These are phyloP conservation scores for Tholera decimalis DNA, from an alignment of 2,888 invertebrate genomes.

Conservation along the genomic window DNA sequence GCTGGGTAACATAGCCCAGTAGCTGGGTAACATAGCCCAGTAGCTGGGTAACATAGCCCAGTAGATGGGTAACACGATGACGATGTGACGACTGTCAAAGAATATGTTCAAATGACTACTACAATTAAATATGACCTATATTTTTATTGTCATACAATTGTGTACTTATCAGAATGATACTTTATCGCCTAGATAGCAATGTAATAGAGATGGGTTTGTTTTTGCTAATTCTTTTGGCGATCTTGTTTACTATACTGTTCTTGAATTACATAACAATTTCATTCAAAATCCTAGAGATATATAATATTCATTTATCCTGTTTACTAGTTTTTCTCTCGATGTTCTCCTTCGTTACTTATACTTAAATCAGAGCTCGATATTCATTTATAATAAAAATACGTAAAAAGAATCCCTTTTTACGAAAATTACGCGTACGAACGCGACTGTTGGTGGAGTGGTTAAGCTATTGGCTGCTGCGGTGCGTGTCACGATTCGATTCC, in stretches of 20 bases:
- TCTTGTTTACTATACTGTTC: conserved; percentile 6
- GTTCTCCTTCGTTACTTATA: neutral
- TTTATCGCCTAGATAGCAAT: conserved; percentile 12
- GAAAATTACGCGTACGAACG: too few relatives aligned
- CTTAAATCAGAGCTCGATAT: too few relatives aligned
- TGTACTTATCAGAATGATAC: conserved; percentile 15
- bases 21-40: too few relatives aligned
- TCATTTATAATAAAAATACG: too few relatives aligned
- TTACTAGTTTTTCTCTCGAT: neutral
- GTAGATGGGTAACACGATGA: too few relatives aligned
- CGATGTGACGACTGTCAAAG: too few relatives aligned
- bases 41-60: too few relatives aligned
- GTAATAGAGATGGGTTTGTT: conserved; percentile 3
- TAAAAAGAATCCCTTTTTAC: too few relatives aligned
- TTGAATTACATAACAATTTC: conserved; percentile 24
- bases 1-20: too few relatives aligned
- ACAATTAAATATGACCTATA: conserved; percentile 25
- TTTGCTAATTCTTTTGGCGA: neutral
- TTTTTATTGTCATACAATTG: conserved; percentile 1
- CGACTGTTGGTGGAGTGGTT: too few relatives aligned
- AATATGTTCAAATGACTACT: neutral
- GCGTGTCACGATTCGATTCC: too few relatives aligned
- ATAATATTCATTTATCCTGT: neutral
- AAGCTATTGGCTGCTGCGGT: too few relatives aligned
- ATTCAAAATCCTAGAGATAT: neutral